A percentile compares a stretch with the other conserved stretches of the same genome.
phyloP scores from a whole-genome alignment of 2,888 invertebrate species.

The Orchesellides sinensis region DNA sequence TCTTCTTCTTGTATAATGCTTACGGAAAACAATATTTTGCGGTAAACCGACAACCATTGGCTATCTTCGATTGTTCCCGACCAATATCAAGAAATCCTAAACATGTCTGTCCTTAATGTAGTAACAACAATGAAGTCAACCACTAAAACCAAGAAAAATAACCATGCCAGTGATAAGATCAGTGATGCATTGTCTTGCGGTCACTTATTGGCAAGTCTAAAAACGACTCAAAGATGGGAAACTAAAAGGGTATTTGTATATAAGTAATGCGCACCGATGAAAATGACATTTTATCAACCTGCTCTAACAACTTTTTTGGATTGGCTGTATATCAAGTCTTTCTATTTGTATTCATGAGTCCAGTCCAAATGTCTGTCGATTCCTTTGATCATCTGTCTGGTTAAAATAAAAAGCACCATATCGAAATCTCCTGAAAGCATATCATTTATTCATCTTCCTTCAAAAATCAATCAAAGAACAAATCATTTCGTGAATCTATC shows the following conservation, averaged over 20 bases:
- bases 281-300: conserved; percentile 42
- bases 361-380: conserved; percentile 39
- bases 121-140: conserved; percentile 5
- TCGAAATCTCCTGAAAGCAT: no score
- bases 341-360: neutral
- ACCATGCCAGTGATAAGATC: conserved; percentile 44
- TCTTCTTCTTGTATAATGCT: neutral
- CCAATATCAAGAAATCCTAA: neutral
- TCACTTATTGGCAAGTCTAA: conserved; percentile 10
- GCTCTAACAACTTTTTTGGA: conserved; percentile 11
- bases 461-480: conserved; percentile 22
- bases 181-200: conserved; percentile 43
- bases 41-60: neutral
- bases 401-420: no score
- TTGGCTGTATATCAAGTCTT: no score
- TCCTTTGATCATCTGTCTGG: no score
- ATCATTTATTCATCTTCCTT: conserved; percentile 17
- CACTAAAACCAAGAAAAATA: conserved; percentile 37
- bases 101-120: no score
- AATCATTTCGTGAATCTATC: no score
- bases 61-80: no score
- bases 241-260: no score
- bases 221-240: neutral
- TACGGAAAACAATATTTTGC: conserved; percentile 20
- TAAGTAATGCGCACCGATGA: no score